Conservation (phyloP, 1,140 invertebrate species). For the Cydia pomonella region DNA sequence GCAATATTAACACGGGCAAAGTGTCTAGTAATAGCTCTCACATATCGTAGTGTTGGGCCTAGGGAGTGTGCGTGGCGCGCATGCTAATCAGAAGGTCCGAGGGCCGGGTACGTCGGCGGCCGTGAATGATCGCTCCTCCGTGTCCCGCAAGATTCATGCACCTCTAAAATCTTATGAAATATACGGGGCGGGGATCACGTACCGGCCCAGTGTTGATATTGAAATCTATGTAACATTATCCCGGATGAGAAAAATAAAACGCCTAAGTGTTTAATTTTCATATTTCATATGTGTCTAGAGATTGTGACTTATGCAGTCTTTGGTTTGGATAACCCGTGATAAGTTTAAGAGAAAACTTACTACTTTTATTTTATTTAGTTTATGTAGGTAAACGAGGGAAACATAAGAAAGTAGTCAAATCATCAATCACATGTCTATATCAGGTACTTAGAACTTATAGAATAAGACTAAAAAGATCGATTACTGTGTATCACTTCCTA, state of each 20-base stretch:
- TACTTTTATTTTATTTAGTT: too few relatives aligned
- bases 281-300: not conserved
- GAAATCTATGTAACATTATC: constrained; percentile 77
- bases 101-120: constrained; percentile 57
- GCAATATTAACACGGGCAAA: constrained; percentile 78
- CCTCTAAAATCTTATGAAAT: constrained; percentile 81
- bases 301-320: not conserved
- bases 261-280: constrained; percentile 19
- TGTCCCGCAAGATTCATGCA: constrained; percentile 78
- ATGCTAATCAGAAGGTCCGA: constrained; percentile 74
- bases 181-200: constrained; percentile 76
- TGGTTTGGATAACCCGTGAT: too few relatives aligned
- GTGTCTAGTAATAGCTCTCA: constrained; percentile 80
- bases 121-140: constrained; percentile 76
- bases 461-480: too few relatives aligned
- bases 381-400: too few relatives aligned
- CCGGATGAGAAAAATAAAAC: constrained; percentile 54
- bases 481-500: too few relatives aligned
- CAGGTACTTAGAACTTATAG: too few relatives aligned
- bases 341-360: too few relatives aligned
- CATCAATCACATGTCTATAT: too few relatives aligned
- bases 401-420: too few relatives aligned
- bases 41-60: constrained; percentile 77
- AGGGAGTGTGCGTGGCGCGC: constrained; percentile 68
- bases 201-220: constrained; percentile 79